Base-by-base conservation (phyloP, 2,797 vertebrate species). In the Enteromius argenteus region DNA sequence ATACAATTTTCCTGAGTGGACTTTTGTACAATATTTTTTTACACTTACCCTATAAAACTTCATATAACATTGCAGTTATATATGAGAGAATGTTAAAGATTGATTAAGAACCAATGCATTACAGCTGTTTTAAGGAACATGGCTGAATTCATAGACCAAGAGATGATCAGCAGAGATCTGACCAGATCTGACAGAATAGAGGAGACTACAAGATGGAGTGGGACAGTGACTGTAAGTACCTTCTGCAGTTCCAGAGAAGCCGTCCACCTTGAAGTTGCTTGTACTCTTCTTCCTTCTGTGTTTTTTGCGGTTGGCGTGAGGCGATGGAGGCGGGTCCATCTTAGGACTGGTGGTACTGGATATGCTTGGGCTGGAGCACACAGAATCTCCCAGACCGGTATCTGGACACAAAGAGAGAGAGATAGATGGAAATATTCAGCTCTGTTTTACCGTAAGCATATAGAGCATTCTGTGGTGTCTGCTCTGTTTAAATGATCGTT, bases 261-360 rank as follows among this genome's bases (percentile, higher is more conserved):
- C 97, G 11, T 99, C 98, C 0, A 96, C 96, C 88, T 97, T 98
- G 92, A 99, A 98, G 95, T 98, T 99, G 93, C 97, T 98, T 27
- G 97, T 97, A 93, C 97, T 99, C 93, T 99, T 99, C 97, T 99
- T 99, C 94, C 98, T 89, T 4, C 97, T 95, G 91, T 99, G 98
- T 84, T 99, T 99, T 95, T 99, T 99, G 87, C 98, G 96, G 95
- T 98, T 99, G 93, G 97, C 97, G 5, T 99, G 98, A 4, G 97
- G 98, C 13, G 98, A 99, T 0, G 97, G 97, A 13, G 97, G 98
- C 0, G 97, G 98, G 85, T 99, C 98, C 71, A 97, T 96, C 91
- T 99, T 99, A 81, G 98, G 97, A 88, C 97, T 99, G 80, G 97
- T 96, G 69, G 96, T 97, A 81, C 96, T 98, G 91, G 97, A 98